Evolutionary conservation across 1,140 invertebrate genomes (phyloP), one percentile per base, ranked within the genome.

Genomic region (Drosophila chauvacae): DNA sequence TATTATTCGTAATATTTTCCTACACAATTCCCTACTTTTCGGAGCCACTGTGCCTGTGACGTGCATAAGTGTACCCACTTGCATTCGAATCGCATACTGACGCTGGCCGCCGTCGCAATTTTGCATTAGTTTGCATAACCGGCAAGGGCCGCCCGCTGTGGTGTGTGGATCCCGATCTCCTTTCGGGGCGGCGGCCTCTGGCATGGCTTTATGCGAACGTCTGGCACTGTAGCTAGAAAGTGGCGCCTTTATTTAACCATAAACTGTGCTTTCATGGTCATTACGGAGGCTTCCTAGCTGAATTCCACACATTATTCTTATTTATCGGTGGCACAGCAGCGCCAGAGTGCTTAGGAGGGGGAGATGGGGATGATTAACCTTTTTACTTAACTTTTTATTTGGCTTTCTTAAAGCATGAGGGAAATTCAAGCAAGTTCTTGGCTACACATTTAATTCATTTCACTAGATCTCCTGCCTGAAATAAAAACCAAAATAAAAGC

Each of bases 111-210:
- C 78, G 55, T 85, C 75, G 79, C 80, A 78, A 88, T 88, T 88
- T 87, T 88, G 84, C 83, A 87, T 87, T 87, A 87, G 77, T 87
- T 87, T 87, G 83, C 83, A 87, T 87, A 87, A 87, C 66, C 83
- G 68, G 50, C 66, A 66, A 56, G 57, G 61, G 60, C 30, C 30
- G 45, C 42, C 55, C 47, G 37, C 62, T 73, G 71, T 10, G 69
- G 37, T 42, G 30, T 45, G 44, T 47, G 20, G 6, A 23, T 23
- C 13, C n/a, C n/a, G 20, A 45, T 48, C 18, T 20, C 18, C 35
- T n/a, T 28, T 28, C 23, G 13, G 20, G 51, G 33, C 33, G 33
- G 33, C 33, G 51, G 42, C 50, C 50, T 35, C 13, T 53, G 18
- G n/a, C n/a, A 51, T 13, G 0, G 51, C 33, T 14, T 13, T 65